Conservation (phyloP, 1,140 invertebrate species). For the Berghia stephanieae region DNA sequence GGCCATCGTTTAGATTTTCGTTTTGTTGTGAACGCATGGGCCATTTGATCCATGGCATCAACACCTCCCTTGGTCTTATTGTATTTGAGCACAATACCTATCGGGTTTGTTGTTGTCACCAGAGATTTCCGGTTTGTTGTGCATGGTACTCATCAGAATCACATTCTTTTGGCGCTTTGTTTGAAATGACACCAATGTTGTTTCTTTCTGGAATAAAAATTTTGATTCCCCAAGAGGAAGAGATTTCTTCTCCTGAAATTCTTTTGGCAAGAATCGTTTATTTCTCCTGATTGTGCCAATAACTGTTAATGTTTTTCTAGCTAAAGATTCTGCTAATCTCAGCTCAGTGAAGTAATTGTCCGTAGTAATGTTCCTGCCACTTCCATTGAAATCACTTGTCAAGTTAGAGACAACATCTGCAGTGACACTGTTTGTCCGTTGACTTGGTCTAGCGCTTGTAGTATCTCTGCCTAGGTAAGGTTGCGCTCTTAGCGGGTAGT, state of each 20-base stretch:
- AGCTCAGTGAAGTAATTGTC: constrained; percentile 37
- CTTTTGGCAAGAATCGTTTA: constrained; percentile 23
- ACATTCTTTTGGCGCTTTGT: constrained; percentile 59
- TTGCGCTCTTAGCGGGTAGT: constrained; percentile 31
- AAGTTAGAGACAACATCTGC: constrained; percentile 10
- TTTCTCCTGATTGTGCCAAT: background rate
- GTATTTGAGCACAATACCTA: constrained; percentile 65
- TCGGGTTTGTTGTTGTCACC: constrained; percentile 53
- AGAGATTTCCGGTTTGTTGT: constrained; percentile 31
- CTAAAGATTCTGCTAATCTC: constrained; percentile 18
- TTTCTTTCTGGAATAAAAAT: constrained; percentile 38
- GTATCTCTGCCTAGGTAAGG: constrained; percentile 29
- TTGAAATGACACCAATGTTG: constrained; percentile 52
- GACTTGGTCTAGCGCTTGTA: background rate
- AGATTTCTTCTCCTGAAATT: constrained; percentile 13
- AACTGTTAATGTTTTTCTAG: constrained; percentile 10
- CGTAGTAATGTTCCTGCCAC: constrained; percentile 30
- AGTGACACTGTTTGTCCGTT: constrained; percentile 3
- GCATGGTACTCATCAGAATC: constrained; percentile 59
- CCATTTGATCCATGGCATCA: constrained; percentile 55
- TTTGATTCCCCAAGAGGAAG: constrained; percentile 7
- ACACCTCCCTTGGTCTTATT: constrained; percentile 67
- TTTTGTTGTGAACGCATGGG: constrained; percentile 34
- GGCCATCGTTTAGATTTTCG: constrained; percentile 43
- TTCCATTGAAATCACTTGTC: background rate